Conservation (phyloP, 2,888 invertebrate genomes). For the Tanytarsus gracilentus region DNA sequence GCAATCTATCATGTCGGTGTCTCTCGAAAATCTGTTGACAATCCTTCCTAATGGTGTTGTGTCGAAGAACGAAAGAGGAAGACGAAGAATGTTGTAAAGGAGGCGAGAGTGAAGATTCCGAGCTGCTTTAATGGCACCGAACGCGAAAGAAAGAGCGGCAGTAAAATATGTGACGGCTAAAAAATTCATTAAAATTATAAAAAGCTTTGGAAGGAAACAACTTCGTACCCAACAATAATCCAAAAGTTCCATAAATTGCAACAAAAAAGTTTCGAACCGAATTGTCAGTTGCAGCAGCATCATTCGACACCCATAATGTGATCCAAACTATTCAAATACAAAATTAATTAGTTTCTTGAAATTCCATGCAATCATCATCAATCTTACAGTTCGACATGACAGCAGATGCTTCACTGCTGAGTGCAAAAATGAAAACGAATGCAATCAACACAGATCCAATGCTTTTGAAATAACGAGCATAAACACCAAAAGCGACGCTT, state of each 20-base stretch:
- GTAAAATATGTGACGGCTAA: neutral
- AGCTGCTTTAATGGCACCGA: slow-evolving; percentile 46
- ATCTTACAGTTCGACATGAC: slow-evolving; percentile 28
- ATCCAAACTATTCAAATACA: slow-evolving; percentile 53
- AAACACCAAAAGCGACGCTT: slow-evolving; percentile 22
- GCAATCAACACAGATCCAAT: slow-evolving; percentile 7
- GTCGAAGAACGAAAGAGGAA: slow-evolving; percentile 52
- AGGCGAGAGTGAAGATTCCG: slow-evolving; percentile 41
- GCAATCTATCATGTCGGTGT: slow-evolving; percentile 50
- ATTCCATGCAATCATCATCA: neutral
- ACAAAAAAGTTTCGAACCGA: slow-evolving; percentile 40
- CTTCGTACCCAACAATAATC: slow-evolving; percentile 35
- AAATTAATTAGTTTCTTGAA: neutral
- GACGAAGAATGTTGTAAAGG: slow-evolving; percentile 45
- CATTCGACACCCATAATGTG: slow-evolving; percentile 69
- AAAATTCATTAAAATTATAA: neutral
- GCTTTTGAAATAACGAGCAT: slow-evolving; percentile 30
- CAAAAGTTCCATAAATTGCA: slow-evolving; percentile 41
- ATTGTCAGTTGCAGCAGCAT: slow-evolving; percentile 45
- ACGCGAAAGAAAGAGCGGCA: slow-evolving; percentile 45
- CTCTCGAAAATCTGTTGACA: slow-evolving; percentile 52
- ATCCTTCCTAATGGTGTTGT: slow-evolving; percentile 52
- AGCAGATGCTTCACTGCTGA: slow-evolving; percentile 17
- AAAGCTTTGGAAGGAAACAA: neutral
- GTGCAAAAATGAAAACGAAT: neutral